Percentiles rank a stretch among this genome's conserved stretches.
Conservation (phyloP, 1,140 invertebrate species). For the Piezodorus guildinii region DNA sequence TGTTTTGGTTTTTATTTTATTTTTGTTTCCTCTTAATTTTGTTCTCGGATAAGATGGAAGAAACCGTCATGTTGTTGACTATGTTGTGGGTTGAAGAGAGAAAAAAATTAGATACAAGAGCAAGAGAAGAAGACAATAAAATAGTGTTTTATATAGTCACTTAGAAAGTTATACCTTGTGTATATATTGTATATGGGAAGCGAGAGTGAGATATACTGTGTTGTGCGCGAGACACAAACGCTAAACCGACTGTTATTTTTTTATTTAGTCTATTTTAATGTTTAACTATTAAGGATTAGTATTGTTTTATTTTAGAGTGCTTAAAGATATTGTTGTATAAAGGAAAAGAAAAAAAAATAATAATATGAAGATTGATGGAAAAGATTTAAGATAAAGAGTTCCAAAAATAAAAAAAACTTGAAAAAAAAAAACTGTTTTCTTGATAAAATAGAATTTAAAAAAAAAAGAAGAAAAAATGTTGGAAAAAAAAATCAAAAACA, state of each 20-base stretch:
- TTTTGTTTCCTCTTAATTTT: not conserved
- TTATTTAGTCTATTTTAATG: slow-evolving; percentile 16
- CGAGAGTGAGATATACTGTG: slow-evolving; percentile 1
- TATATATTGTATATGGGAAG: slow-evolving; percentile 12
- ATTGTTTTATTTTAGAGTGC: slow-evolving; percentile 15
- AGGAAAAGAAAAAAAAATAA: not conserved
- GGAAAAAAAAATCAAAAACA: not conserved
- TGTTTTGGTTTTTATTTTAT: not conserved
- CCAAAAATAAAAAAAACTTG: no score
- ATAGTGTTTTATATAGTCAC: slow-evolving; percentile 15
- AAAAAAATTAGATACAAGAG: slow-evolving; percentile 3
- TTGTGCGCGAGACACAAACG: slow-evolving; percentile 13
- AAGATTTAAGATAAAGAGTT: not conserved
- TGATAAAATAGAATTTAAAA: not conserved
- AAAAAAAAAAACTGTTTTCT: not conserved
- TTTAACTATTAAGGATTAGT: slow-evolving; percentile 16
- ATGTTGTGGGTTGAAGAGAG: not conserved
- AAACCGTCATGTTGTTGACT: not conserved
- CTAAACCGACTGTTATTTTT: slow-evolving; percentile 14
- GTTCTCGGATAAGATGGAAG: not conserved
- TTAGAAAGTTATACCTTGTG: slow-evolving; percentile 12
- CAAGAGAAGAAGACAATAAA: slow-evolving; percentile 14
- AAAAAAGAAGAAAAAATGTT: no score
- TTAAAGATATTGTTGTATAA: slow-evolving; percentile 13
- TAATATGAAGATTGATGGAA: not conserved